These are phyloP conservation scores for Falco concolor DNA, from an alignment of 2,797 vertebrate genomes.

Conservation along the genomic window DNA sequence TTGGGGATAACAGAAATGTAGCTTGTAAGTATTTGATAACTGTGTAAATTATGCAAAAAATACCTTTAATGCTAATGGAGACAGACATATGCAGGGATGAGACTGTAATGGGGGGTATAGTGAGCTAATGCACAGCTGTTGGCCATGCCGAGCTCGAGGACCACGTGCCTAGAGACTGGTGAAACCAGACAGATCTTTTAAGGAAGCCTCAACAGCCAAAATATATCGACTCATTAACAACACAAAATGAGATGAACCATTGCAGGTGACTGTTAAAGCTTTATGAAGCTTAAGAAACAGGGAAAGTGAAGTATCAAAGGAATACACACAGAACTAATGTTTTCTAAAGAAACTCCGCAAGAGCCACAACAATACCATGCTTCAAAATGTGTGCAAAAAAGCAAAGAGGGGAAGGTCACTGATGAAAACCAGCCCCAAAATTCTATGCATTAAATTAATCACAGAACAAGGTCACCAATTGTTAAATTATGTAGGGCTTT, in stretches of 20 bases:
- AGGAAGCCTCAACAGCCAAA: neutral
- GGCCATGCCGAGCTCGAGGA: neutral
- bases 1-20: slow-evolving; percentile 9
- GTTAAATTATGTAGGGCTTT: neutral
- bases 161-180: neutral
- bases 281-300: neutral
- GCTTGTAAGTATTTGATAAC: slow-evolving; percentile 38
- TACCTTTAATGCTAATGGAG: slow-evolving; percentile 1
- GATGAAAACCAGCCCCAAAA: neutral
- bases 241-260: neutral
- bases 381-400: neutral
- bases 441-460: neutral
- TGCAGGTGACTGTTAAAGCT: neutral
- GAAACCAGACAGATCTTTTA: neutral
- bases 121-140: neutral
- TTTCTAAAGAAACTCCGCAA: neutral
- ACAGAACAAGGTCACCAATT: neutral
- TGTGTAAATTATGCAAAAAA: slow-evolving; percentile 36
- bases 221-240: neutral
- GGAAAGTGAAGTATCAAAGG: neutral
- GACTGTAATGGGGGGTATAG: neutral
- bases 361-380: neutral
- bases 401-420: neutral
- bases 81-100: neutral
- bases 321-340: neutral